Conservation (phyloP, 1,140 invertebrate species). For the Maconellicoccus hirsutus region DNA sequence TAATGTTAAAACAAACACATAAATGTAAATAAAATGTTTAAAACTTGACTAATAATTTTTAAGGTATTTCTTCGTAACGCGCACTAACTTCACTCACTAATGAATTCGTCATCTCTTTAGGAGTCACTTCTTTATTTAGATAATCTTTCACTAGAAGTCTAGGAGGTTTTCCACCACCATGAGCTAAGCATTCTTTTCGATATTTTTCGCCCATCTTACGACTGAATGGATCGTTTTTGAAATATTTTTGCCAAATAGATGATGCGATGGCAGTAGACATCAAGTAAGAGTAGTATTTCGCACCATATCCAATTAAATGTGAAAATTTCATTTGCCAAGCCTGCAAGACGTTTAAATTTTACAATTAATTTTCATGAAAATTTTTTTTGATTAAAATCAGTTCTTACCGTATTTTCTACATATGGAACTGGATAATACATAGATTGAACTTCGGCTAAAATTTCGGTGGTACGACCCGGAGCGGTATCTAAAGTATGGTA, state of each 20-base stretch:
- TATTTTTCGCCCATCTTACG: slow-evolving; percentile 63
- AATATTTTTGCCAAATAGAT: slow-evolving; percentile 84
- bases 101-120: slow-evolving; percentile 41
- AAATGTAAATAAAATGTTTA: neutral
- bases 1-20: no score
- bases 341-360: slow-evolving; percentile 34
- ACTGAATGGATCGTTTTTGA: slow-evolving; percentile 70
- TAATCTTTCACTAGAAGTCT: slow-evolving; percentile 58
- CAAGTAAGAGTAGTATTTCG: slow-evolving; percentile 96
- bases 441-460: slow-evolving; percentile 66
- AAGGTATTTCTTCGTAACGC: neutral
- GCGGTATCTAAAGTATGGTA: slow-evolving; percentile 58
- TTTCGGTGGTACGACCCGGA: slow-evolving; percentile 53
- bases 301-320: slow-evolving; percentile 94
- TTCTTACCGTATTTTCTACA: slow-evolving; percentile 67
- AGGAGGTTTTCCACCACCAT: slow-evolving; percentile 80
- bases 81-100: slow-evolving; percentile 40
- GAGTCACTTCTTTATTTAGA: slow-evolving; percentile 52
- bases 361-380: neutral
- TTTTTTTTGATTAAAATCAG: no score
- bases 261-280: slow-evolving; percentile 87
- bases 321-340: slow-evolving; percentile 94
- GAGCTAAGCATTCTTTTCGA: slow-evolving; percentile 58
- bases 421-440: slow-evolving; percentile 78
- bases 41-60: neutral